Evolutionary conservation across 2,113 vertebrate species (phyloP).

Genomic region (Crotalus tigris): DNA sequence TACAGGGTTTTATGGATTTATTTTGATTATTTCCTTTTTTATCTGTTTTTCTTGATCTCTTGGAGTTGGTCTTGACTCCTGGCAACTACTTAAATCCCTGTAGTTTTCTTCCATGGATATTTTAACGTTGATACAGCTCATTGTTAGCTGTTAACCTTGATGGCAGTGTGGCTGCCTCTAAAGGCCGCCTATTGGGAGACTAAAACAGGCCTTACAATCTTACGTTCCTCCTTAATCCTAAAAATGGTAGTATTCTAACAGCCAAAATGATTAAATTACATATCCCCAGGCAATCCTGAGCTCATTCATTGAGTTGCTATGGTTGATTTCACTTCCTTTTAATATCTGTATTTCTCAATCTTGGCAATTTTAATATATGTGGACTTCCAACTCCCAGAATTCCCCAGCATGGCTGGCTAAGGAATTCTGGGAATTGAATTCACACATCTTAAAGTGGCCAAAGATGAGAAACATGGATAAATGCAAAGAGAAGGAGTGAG

Average conservation of each 20-base stretch:
- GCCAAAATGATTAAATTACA: background rate
- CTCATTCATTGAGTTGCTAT: background rate
- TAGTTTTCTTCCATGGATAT: background rate
- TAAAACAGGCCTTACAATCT: background rate
- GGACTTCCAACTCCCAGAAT: background rate
- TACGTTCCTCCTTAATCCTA: background rate
- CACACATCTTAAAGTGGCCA: background rate
- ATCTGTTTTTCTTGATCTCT: background rate
- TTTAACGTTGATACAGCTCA: background rate
- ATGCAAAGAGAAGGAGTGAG: background rate
- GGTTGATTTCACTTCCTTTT: background rate
- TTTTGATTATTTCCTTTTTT: background rate
- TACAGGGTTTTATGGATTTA: background rate
- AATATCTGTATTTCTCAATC: background rate
- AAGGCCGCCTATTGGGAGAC: background rate
- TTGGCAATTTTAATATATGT: background rate
- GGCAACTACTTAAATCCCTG: background rate
- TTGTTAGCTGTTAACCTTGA: background rate
- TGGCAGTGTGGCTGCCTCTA: background rate
- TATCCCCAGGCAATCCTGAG: background rate
- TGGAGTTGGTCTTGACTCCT: background rate
- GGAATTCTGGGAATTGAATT: background rate
- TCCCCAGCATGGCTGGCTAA: background rate
- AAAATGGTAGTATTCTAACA: background rate
- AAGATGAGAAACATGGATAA: background rate